Percentiles rank a stretch among this genome's conserved stretches.
Evolutionary conservation across 2,797 vertebrate species (phyloP).

Genomic region (Podargus strigoides): DNA sequence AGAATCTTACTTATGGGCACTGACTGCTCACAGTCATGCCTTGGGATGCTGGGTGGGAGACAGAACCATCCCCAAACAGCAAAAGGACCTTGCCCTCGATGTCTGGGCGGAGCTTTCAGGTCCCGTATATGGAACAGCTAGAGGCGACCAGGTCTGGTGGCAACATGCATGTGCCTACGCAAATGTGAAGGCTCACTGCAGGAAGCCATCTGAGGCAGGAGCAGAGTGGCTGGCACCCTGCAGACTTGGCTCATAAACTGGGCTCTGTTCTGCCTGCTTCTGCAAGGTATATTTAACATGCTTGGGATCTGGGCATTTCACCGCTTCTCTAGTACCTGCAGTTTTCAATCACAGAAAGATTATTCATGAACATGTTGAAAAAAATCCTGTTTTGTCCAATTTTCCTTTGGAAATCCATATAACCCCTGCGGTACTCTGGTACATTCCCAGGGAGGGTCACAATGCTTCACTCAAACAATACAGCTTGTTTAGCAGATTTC

Average conservation of each 20-base stretch:
- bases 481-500: not conserved
- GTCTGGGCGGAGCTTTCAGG: not conserved
- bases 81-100: not conserved
- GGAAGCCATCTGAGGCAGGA: not conserved
- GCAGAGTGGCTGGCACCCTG: not conserved
- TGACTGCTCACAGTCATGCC: not conserved
- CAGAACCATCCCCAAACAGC: not conserved
- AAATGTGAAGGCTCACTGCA: not conserved
- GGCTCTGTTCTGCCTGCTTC: not conserved
- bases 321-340: not conserved
- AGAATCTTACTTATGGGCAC: not conserved
- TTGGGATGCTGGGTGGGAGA: not conserved
- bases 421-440: rapidly evolving
- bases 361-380: not conserved
- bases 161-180: rapidly evolving
- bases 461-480: not conserved
- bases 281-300: not conserved
- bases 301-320: not conserved
- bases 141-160: not conserved
- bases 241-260: not conserved
- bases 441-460: not conserved
- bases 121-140: not conserved
- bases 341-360: not conserved
- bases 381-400: not conserved
- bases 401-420: not conserved